Conservation (phyloP, 2,797 vertebrate genomes). For the Merluccius polli region DNA sequence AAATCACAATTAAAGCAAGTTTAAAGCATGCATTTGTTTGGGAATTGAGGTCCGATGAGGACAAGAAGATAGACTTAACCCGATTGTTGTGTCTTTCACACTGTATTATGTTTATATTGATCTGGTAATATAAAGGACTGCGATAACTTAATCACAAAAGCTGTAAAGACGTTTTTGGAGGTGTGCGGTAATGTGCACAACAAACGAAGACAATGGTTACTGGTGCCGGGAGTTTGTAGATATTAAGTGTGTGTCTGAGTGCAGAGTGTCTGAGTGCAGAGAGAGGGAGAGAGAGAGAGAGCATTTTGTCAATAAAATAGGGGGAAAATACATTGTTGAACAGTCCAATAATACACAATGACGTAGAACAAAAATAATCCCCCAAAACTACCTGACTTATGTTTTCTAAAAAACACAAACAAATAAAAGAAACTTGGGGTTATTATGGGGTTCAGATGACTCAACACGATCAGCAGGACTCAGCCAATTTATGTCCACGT, state of each 20-base stretch:
- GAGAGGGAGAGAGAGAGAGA: constrained; percentile 17
- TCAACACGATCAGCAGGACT: constrained; percentile 11
- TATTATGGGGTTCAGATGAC: constrained; percentile 10
- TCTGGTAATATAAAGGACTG: too few species aligned
- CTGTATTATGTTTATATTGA: too few species aligned
- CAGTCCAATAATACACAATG: neutral
- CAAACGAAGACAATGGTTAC: neutral
- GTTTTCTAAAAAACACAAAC: neutral
- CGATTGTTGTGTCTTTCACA: too few species aligned
- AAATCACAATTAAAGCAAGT: constrained; percentile 67
- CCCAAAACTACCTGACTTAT: neutral
- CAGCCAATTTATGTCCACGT: neutral
- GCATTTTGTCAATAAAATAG: constrained; percentile 9
- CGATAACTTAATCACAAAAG: neutral
- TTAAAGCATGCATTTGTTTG: constrained; percentile 63
- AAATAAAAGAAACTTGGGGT: constrained; percentile 1
- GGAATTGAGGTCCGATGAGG: constrained; percentile 73
- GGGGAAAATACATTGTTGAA: constrained; percentile 13
- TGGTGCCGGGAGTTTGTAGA: neutral
- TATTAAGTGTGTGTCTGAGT: neutral
- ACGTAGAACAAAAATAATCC: neutral
- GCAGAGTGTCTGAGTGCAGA: neutral
- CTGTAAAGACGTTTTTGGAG: neutral
- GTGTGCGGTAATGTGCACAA: neutral
- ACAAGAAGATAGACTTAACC: constrained; percentile 1